These are phyloP conservation scores for Parambassis ranga DNA, from an alignment of 2,797 vertebrate species.

Conservation along the genomic window DNA sequence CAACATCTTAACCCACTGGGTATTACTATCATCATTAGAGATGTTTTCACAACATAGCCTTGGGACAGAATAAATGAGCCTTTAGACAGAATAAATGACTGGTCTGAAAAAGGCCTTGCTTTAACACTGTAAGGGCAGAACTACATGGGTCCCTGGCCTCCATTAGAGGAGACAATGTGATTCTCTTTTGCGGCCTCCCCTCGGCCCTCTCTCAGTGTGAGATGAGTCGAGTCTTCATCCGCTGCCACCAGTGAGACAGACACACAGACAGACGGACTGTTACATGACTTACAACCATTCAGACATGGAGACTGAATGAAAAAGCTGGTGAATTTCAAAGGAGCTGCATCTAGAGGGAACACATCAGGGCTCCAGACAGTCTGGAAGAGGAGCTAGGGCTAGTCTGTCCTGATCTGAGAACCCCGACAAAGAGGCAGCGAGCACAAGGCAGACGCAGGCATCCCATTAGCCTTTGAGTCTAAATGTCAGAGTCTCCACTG, in stretches of 20 bases:
- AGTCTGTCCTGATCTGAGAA: conserved; percentile 59
- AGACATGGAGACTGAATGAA: conserved; percentile 36
- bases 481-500: conserved; percentile 80
- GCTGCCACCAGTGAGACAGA: conserved; percentile 41
- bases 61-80: conserved; percentile 75
- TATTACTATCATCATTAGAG: conserved; percentile 75
- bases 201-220: conserved; percentile 52
- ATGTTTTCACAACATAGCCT: conserved; percentile 75
- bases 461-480: conserved; percentile 83
- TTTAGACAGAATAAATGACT: conserved; percentile 71
- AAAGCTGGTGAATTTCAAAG: conserved; percentile 45
- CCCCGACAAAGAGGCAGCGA: conserved; percentile 55
- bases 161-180: conserved; percentile 60
- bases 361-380: conserved; percentile 51
- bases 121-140: conserved; percentile 58
- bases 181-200: conserved; percentile 56
- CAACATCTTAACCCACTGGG: conserved; percentile 68
- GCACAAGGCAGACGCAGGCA: conserved; percentile 66
- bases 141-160: conserved; percentile 56
- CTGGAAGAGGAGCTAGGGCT: conserved; percentile 30
- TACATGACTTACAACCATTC: conserved; percentile 24
- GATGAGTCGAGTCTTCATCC: conserved; percentile 39
- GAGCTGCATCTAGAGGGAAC: conserved; percentile 15
- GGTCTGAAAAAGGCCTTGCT: conserved; percentile 54
- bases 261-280: conserved; percentile 22